Evolutionary conservation across 1,140 invertebrate species (phyloP), one percentile per base, ranked within the genome.

Genomic region (Aphelenchoides fujianensis): DNA sequence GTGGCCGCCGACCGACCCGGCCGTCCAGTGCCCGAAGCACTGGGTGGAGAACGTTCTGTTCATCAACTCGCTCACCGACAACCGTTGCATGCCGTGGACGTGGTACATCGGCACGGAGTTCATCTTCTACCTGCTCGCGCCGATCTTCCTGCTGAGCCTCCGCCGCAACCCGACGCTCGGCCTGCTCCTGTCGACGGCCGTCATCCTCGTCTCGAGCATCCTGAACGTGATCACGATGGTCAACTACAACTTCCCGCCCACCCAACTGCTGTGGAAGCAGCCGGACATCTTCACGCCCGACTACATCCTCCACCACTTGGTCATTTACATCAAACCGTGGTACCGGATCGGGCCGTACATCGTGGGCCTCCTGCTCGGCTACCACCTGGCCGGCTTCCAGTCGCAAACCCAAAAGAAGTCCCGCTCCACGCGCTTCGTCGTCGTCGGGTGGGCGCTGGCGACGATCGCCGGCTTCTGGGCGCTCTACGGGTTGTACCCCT

Each of bases 241-340:
- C n/a, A 41, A 62, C 19, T 80, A 83, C 70, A 83, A 83, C 68
- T 83, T 83, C 68, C 81, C 81, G 1, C 81, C 81, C 23, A 83
- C 81, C 3, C 41, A 48, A 72, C 74, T 83, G 69, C 71, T 83
- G 12, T 83, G 82, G 82, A 83, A 82, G 62, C 82, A 83, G 37
- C 82, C 82, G 16, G 70, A 69, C 28, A 83, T 77, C 19, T 83
- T 83, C 71, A 84, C 77, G 64, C 74, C 71, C 9, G 83, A 83
- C 69, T 83, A 81, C 53, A 83, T 83, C 30, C 36, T 73, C 7
- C 82, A 83, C 63, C 82, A 83, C 68, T 62, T 83, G 37, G 72
- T 83, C 32, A 84, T 87, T 19, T 87, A 87, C 76, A 86, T 86
- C 27, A 85, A 83, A 34, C 87, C 87, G 2, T 86, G 85, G 82